Evolutionary conservation across 2,888 invertebrate genomes (phyloP).

Genomic region (Nephrotoma flavescens): DNA sequence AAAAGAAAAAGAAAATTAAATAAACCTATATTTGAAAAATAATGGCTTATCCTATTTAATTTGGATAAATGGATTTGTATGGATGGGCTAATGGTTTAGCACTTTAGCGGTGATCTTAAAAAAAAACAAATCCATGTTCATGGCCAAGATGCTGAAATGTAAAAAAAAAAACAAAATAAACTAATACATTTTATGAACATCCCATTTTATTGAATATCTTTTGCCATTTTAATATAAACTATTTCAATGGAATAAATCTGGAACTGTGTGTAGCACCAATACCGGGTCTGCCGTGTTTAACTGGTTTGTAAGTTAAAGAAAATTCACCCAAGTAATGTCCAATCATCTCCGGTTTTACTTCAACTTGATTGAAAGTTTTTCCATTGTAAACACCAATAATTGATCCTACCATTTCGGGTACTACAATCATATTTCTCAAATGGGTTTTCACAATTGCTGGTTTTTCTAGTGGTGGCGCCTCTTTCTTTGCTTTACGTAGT

Average conservation of each 20-base stretch:
- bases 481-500: conserved; percentile 76
- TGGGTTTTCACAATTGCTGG: conserved; percentile 94
- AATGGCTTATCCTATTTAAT: no score
- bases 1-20: not conserved
- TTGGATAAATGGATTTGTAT: no score
- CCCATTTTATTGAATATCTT: not conserved
- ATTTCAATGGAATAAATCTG: conserved; percentile 83
- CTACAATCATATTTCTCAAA: conserved; percentile 88
- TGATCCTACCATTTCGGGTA: conserved; percentile 95
- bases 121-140: not conserved
- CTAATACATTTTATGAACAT: not conserved
- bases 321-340: conserved; percentile 86
- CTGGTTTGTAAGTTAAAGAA: conserved; percentile 83
- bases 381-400: conserved; percentile 93
- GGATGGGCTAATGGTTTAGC: no score
- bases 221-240: conserved; percentile 20
- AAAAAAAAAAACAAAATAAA: not conserved
- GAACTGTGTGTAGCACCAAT: conserved; percentile 91
- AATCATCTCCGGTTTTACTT: conserved; percentile 81
- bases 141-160: not conserved
- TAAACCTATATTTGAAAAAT: not conserved
- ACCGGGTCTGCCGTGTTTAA: conserved; percentile 86
- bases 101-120: no score
- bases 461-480: conserved; percentile 84
- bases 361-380: conserved; percentile 78